Conservation (phyloP, 2,113 vertebrate genomes). For the Epinephelus fuscoguttatus region DNA sequence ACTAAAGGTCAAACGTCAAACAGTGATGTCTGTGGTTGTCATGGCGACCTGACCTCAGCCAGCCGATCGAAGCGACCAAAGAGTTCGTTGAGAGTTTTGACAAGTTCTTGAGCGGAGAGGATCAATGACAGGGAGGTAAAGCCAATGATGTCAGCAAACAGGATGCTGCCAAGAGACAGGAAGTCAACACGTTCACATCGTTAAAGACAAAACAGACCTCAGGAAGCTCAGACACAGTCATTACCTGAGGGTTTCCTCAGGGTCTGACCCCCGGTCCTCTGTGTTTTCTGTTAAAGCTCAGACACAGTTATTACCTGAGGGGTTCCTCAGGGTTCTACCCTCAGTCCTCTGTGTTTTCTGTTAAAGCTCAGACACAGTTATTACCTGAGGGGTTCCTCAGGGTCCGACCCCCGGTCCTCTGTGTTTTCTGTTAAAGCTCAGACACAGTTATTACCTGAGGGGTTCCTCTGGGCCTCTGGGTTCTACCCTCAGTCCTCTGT, state of each 20-base stretch:
- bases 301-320: not conserved
- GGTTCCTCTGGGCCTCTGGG: too few relatives aligned
- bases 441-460: too few relatives aligned
- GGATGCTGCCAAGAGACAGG: conserved; percentile 23
- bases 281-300: not conserved
- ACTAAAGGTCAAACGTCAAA: not conserved
- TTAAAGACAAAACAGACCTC: too few relatives aligned
- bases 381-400: too few relatives aligned
- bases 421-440: too few relatives aligned
- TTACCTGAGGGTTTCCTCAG: not conserved
- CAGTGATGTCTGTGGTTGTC: not conserved
- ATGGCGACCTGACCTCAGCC: conserved; percentile 87
- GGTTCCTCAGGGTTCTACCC: not conserved
- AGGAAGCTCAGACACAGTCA: too few relatives aligned
- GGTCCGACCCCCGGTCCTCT: too few relatives aligned
- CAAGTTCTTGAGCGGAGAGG: conserved; percentile 91
- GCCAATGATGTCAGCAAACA: conserved; percentile 90
- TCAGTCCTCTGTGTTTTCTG: not conserved
- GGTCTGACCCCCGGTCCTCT: not conserved
- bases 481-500: too few relatives aligned
- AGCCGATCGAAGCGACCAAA: conserved; percentile 93
- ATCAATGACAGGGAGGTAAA: conserved; percentile 93
- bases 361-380: too few relatives aligned
- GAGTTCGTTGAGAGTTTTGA: conserved; percentile 93
- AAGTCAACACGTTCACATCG: too few relatives aligned